Evolutionary conservation across 2,888 invertebrate genomes (phyloP), one percentile per base, ranked within the genome.

Genomic region (Archips xylosteana): DNA sequence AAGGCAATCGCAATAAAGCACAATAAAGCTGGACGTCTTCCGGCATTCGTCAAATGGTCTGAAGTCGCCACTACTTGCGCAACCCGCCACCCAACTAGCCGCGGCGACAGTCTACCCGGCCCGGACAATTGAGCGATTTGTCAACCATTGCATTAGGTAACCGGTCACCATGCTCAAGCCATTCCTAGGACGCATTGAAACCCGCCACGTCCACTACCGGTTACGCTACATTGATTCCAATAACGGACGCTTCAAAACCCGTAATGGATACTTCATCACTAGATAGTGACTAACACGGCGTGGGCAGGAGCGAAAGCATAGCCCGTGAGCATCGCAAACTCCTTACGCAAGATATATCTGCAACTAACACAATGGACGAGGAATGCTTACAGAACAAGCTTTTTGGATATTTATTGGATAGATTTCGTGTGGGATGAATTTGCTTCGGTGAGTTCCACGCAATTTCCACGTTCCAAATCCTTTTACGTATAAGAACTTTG

Each of bases 321-420:
- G 80, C 79, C 78, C 78, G 78, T 85, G 82, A 85, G 87, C 87
- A 89, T 88, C 87, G 89, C 90, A 87, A 86, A 87, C 86, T 85
- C 85, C 89, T 92, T 91, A 89, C 90, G 91, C 87, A 91, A 94
- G 93, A 94, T 93, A 92, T 92, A 93, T 92, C 92, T 89, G 88
- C 87, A 84, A 82, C 85, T 86, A 88, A 90, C 86, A 92, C 94
- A 94, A 94, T 93, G 90, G 92, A 87, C 88, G 88, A 85, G 89
- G 89, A 91, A 92, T 92, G 87, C 87, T 89, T 80, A 86, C 87
- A 87, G 89, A 91, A 94, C 94, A 93, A 91, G 93, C 90, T 92
- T 94, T 94, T 94, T 91, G 94, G 94, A 91, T 92, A 94, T 94
- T 94, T 94, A 94, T 93, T 92, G 89, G 92, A 92, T 92, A 91